Evolutionary conservation across 2,888 invertebrate species (phyloP).

Genomic region (Apamea sordens): DNA sequence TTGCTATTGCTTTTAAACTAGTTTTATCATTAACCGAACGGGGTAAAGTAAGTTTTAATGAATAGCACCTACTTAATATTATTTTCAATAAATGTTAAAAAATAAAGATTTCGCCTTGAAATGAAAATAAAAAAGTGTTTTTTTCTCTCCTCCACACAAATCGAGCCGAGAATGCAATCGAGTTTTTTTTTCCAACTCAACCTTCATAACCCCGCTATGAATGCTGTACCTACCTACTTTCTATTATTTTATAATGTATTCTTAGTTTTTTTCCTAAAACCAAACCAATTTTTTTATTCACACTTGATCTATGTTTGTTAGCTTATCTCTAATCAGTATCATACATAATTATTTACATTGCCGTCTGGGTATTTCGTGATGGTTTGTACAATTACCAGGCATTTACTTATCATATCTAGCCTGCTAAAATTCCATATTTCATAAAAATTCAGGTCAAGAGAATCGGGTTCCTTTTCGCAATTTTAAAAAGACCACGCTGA

Average conservation of each 20-base stretch:
- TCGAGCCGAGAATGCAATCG: no score
- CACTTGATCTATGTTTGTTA: neutral
- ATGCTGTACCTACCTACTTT: no score
- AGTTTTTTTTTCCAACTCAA: no score
- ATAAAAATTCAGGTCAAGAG: neutral
- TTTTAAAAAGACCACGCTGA: neutral
- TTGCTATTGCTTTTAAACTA: neutral
- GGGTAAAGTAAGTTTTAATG: neutral
- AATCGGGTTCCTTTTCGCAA: neutral
- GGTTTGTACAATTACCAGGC: neutral
- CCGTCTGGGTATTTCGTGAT: slow-evolving; percentile 1
- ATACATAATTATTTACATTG: neutral
- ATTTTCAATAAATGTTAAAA: neutral
- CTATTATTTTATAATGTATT: no score
- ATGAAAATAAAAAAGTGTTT: neutral
- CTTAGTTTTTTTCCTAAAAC: neutral
- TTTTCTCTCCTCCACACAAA: neutral
- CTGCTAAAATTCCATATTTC: slow-evolving; percentile 1
- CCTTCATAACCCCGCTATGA: no score
- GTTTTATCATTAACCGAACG: neutral
- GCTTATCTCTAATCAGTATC: neutral
- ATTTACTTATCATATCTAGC: neutral
- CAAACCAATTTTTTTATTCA: neutral
- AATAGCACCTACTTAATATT: neutral
- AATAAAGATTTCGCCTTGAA: neutral